A percentile compares a stretch with the other conserved stretches of the same genome.
Conservation (phyloP, 2,797 vertebrate genomes). For the Cyclura pinguis region DNA sequence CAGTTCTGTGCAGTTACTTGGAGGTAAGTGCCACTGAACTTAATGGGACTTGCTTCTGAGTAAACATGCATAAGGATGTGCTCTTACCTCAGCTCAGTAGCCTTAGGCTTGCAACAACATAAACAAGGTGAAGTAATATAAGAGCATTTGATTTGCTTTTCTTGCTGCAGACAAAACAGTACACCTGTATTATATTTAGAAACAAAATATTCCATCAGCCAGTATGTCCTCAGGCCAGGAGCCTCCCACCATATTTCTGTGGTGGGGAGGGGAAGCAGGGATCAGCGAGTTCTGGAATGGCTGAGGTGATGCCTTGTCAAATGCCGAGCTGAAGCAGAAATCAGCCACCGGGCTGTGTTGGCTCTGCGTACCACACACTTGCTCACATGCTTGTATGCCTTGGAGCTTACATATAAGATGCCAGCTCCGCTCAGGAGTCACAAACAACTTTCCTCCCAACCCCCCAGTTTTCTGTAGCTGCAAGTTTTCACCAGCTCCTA, state of each 20-base stretch:
- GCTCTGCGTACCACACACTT: neutral
- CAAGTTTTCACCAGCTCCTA: conserved; percentile 29
- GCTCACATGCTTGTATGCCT: conserved; percentile 25
- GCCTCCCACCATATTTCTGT: neutral
- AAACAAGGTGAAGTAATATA: conserved; percentile 35
- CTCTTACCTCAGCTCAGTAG: neutral
- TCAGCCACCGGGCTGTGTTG: conserved; percentile 20
- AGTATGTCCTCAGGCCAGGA: neutral
- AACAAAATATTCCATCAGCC: conserved; percentile 53
- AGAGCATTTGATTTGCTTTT: conserved; percentile 13
- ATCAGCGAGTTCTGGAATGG: neutral
- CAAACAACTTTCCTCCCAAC: conserved; percentile 27
- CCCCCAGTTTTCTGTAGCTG: conserved; percentile 17
- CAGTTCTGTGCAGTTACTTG: neutral
- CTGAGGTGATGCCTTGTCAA: conserved; percentile 24
- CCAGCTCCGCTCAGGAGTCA: conserved; percentile 27
- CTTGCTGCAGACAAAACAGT: conserved; percentile 20
- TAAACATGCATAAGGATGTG: neutral
- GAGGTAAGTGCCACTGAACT: neutral
- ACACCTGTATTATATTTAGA: conserved; percentile 28
- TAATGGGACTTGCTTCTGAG: neutral
- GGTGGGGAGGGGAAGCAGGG: neutral
- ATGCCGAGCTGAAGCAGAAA: neutral
- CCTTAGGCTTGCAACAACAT: neutral
- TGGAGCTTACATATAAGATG: conserved; percentile 34